Base-by-base conservation (phyloP, 2,888 invertebrate genomes). In the Lithosia quadra region DNA sequence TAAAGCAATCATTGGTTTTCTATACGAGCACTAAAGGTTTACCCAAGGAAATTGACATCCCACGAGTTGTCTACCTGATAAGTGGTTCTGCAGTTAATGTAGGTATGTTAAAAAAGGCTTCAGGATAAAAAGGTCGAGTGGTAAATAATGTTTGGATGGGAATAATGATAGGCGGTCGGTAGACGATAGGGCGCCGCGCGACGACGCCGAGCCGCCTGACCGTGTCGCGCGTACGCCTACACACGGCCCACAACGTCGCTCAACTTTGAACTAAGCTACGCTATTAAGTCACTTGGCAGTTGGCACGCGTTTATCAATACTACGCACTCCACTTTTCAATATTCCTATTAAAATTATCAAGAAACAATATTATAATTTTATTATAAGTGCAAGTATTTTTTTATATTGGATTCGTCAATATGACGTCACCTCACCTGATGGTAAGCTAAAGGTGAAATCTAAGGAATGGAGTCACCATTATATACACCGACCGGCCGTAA, bases 121-220 rank as follows among this genome's bases (percentile, higher is more conserved):
- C 73, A 78, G 78, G 81, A 77, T 76, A 77, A 81, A 80, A 81
- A 78, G 75, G 72, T 77, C 58, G 76, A 76, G 74, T 76, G 76
- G 78, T 76, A 81, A 79, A 80, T 79, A 80, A 78, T 77, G 85
- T 85, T 89, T 86, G 86, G 89, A 88, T 88, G 89, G 87, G 82
- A 89, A 88, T 88, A 90, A 89, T 91, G 90, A 89, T 88, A 91
- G 90, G 89, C 88, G 86, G 88, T 69, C 81, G 90, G 93, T 87
- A 94, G 94, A 94, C 94, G 89, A 84, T 81, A 92, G 93, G 94
- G 94, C 94, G 94, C 94, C 94, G 89, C 77, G 84, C 80, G 72
- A 81, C 79, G 91, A 84, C 92, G 92, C 91, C 91, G 90, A 84
- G 88, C 90, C 82, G 91, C 90, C 92, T 91, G 88, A 72, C 76